Base-by-base conservation (phyloP, 2,888 invertebrate species). In the Agrochola circellaris region DNA sequence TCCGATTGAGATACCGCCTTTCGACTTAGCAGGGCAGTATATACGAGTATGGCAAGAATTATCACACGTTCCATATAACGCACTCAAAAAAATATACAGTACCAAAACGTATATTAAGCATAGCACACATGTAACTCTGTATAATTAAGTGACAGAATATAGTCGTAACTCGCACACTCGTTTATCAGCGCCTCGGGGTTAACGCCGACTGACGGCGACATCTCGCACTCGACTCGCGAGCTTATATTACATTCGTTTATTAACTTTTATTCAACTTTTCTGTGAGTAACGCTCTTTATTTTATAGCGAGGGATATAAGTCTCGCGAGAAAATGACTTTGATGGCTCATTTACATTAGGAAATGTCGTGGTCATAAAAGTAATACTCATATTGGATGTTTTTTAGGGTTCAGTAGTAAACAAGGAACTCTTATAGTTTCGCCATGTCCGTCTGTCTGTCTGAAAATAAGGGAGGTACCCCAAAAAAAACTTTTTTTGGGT, bases 181-280 rank as follows among this genome's bases (percentile, higher is more conserved):
- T 84, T 83, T 84, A 84, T 84, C 83, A 83, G 72, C 62, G 75
- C 86, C 86, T 48, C 72, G 56, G 74, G 83, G 72, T 74, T 86
- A 72, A 83, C 56, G 64, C 62, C 60, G 73, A 73, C 51, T 86
- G 79, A 86, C 79, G 75, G 65, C 45, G 60, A 71, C 86, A 71
- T 79, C 84, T 75, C 84, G 20, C 66, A 68, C 84, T 79, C 80
- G n/a, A 64, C 83, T 86, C 68, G 9, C 58, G 67, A 69, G 65
- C 34, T 82, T 73, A 79, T 86, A 86, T 83, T 79, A 83, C 86
- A 65, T 76, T 72, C 83, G 79, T 75, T 74, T 86, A 83, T 83
- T 84, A 84, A 86, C 83, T 78, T 83, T 82, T 72, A 86, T 83
- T 78, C 79, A 83, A 86, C 79, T 86, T 83, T 83, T 71, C 73